phyloP scores from a whole-genome alignment of 2,888 invertebrate species.

The Ormyrus nitidulus region DNA sequence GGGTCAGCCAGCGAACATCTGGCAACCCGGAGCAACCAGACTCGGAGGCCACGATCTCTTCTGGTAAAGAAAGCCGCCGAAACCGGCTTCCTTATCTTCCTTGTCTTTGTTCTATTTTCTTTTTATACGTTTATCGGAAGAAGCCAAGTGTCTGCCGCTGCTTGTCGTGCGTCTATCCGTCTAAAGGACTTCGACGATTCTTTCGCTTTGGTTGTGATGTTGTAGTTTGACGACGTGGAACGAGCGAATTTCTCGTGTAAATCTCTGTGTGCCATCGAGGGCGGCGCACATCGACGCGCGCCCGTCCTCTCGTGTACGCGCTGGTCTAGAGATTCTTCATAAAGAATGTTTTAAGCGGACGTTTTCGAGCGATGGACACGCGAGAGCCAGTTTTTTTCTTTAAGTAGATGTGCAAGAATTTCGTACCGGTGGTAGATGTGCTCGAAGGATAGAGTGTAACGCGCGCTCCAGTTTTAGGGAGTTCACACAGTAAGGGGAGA shows the following conservation, averaged over 20 bases:
- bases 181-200: conserved; percentile 28
- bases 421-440: background rate
- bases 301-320: background rate
- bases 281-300: background rate
- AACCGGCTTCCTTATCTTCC: conserved; percentile 5
- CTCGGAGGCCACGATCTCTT: conserved; percentile 70
- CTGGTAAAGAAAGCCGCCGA: conserved; percentile 67
- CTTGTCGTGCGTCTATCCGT: background rate
- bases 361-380: conserved; percentile 15
- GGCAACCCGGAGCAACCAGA: conserved; percentile 73
- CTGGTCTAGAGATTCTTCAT: conserved; percentile 1
- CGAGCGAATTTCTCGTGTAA: conserved; percentile 14
- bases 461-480: conserved; percentile 5
- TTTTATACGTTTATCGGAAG: conserved; percentile 51
- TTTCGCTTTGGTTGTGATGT: conserved; percentile 44
- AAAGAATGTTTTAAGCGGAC: background rate
- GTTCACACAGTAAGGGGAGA: conserved; percentile 8
- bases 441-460: conserved; percentile 5
- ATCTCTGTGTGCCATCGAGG: conserved; percentile 51
- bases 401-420: conserved; percentile 5
- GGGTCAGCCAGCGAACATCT: conserved; percentile 71
- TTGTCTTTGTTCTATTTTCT: conserved; percentile 7
- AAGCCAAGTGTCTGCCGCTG: conserved; percentile 21
- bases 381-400: conserved; percentile 27
- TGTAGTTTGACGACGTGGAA: conserved; percentile 16